Percentiles rank a stretch among this genome's conserved stretches.
phyloP scores from a whole-genome alignment of 1,140 invertebrate genomes.

The Gryllus bimaculatus region DNA sequence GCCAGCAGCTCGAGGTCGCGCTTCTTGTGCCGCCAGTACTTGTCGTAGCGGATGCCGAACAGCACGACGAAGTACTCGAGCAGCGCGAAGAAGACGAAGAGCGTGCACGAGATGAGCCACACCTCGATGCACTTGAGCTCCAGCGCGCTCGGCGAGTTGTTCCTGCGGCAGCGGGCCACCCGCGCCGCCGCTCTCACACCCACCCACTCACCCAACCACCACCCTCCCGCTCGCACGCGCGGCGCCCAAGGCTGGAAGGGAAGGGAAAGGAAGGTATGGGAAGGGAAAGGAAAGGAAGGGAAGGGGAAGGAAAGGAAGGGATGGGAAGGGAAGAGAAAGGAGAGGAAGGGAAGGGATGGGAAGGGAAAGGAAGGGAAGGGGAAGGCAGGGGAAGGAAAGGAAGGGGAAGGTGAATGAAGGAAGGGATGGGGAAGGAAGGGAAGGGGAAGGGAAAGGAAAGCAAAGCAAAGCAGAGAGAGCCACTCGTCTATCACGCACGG shows the following conservation, averaged over 20 bases:
- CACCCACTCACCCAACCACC: not conserved
- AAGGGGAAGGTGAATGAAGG: not conserved
- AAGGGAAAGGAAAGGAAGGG: not conserved
- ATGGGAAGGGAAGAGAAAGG: not conserved
- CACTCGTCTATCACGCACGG: too few relatives aligned
- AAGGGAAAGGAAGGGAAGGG: not conserved
- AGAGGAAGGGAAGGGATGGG: not conserved
- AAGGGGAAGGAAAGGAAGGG: not conserved
- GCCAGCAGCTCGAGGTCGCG: conserved; percentile 32
- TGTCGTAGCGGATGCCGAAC: conserved; percentile 50
- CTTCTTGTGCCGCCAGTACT: conserved; percentile 45
- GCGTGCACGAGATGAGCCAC: conserved; percentile 59
- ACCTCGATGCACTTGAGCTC: conserved; percentile 61
- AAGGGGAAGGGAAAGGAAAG: too few relatives aligned
- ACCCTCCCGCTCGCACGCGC: not conserved
- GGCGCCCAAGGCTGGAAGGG: not conserved
- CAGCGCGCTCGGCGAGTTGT: conserved; percentile 50
- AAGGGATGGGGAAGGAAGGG: not conserved
- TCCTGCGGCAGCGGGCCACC: conserved; percentile 32
- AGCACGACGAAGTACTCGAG: conserved; percentile 61
- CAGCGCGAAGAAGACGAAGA: conserved; percentile 62
- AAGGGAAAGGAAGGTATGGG: not conserved
- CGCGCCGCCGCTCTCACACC: not conserved
- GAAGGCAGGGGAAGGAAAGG: not conserved
- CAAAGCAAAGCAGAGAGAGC: too few relatives aligned